Conservation (phyloP, 2,113 vertebrate genomes). For the Lipophrys pholis region DNA sequence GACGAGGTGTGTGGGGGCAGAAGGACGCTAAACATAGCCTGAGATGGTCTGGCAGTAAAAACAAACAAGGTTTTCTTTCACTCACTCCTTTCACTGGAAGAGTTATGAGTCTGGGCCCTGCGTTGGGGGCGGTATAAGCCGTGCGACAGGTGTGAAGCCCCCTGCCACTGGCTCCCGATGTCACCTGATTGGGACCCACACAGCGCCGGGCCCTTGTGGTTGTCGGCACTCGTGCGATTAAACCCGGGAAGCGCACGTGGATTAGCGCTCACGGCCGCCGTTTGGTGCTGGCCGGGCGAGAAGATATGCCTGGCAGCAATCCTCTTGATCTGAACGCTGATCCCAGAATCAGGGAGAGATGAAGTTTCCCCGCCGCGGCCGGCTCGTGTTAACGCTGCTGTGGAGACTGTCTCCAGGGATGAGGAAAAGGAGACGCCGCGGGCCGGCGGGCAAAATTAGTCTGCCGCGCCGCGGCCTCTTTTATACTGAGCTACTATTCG, state of each 20-base stretch:
- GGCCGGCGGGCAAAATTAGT: conserved; percentile 55
- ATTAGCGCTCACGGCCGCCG: conserved; percentile 69
- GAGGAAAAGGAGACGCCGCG: conserved; percentile 53
- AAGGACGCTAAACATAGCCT: conserved; percentile 78
- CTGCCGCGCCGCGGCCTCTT: conserved; percentile 53
- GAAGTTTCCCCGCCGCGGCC: conserved; percentile 45
- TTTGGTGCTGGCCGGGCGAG: conserved; percentile 22
- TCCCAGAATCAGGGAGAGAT: conserved; percentile 63
- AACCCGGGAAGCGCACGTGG: conserved; percentile 54
- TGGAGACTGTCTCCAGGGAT: conserved; percentile 73
- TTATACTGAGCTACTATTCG: conserved; percentile 46
- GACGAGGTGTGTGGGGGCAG: conserved; percentile 24
- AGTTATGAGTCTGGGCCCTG: conserved; percentile 80
- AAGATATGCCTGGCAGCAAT: conserved; percentile 53
- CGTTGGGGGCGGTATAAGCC: conserved; percentile 58
- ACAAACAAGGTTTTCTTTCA: conserved; percentile 87
- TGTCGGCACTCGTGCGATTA: conserved; percentile 66
- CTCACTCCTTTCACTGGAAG: conserved; percentile 78
- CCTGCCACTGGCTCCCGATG: conserved; percentile 41
- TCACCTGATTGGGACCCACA: conserved; percentile 74
- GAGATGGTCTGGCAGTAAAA: conserved; percentile 80
- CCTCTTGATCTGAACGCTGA: conserved; percentile 61
- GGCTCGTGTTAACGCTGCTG: conserved; percentile 61
- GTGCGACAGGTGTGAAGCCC: conserved; percentile 78
- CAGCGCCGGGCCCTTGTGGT: conserved; percentile 46